These are phyloP conservation scores for Tympanoctomys barrerae DNA, from an alignment of 2,797 vertebrate genomes.

Conservation along the genomic window DNA sequence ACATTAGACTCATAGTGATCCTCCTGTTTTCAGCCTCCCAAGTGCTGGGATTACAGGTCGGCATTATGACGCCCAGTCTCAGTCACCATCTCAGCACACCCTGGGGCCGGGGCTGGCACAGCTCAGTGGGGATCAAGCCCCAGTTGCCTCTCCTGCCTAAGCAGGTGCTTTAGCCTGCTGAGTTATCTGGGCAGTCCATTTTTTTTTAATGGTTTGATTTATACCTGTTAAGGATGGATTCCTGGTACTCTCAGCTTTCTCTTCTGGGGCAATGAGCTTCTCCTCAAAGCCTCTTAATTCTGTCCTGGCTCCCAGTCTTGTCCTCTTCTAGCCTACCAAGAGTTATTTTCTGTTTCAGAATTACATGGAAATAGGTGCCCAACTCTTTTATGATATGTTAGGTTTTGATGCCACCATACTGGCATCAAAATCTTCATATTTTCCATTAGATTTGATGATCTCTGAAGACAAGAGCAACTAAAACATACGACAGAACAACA, in stretches of 20 bases:
- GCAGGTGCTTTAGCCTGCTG: too few relatives aligned
- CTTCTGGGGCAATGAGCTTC: neutral
- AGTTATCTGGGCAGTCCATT: too few relatives aligned
- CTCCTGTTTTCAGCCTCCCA: too few relatives aligned
- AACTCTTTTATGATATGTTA: neutral
- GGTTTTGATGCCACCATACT: too few relatives aligned
- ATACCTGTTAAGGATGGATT: neutral
- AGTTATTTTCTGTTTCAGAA: neutral
- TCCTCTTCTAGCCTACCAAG: neutral
- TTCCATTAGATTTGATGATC: neutral
- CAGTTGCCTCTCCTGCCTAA: too few relatives aligned
- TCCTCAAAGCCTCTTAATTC: neutral
- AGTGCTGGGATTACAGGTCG: too few relatives aligned
- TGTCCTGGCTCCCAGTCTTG: neutral
- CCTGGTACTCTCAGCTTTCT: neutral
- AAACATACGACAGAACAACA: neutral
- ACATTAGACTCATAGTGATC: too few relatives aligned
- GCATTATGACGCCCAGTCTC: too few relatives aligned
- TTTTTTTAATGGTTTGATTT: neutral
- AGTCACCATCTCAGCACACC: too few relatives aligned
- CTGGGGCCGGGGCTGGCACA: too few relatives aligned
- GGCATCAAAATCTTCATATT: neutral
- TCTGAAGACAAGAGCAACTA: neutral
- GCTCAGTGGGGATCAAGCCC: too few relatives aligned
- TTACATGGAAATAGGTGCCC: neutral